Conservation (phyloP, 2,888 invertebrate genomes). For the Agrilus cyanescens region DNA sequence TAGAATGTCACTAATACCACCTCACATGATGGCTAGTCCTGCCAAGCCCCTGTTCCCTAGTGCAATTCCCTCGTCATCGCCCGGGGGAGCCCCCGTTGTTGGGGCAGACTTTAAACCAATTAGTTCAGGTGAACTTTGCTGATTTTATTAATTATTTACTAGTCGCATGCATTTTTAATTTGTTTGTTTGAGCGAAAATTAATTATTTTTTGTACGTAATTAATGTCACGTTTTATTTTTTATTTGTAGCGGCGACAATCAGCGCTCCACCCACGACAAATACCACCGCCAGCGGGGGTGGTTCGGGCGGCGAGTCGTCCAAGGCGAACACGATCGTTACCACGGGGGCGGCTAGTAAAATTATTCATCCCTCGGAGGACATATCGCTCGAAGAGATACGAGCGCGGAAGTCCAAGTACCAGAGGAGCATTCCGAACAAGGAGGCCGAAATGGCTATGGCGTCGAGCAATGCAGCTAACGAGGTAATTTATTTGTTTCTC, state of each 20-base stretch:
- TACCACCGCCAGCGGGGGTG: constrained; percentile 23
- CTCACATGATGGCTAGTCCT: constrained; percentile 45
- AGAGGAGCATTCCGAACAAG: constrained; percentile 25
- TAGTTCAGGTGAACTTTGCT: constrained; percentile 46
- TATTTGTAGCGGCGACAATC: constrained; percentile 53
- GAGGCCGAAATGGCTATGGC: constrained; percentile 27
- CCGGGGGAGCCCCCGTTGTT: constrained; percentile 40
- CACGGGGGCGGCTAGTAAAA: constrained; percentile 77
- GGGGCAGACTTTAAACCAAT: constrained; percentile 51
- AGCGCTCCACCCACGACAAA: constrained; percentile 63
- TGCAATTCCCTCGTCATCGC: constrained; percentile 52
- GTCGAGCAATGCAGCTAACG: constrained; percentile 27
- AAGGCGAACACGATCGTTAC: constrained; percentile 53
- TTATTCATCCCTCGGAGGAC: constrained; percentile 89
- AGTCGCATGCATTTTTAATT: not conserved
- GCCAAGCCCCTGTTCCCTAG: constrained; percentile 75
- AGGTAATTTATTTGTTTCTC: constrained; percentile 21
- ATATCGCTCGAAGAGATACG: constrained; percentile 79
- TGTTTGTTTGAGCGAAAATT: not conserved
- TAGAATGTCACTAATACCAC: constrained; percentile 45
- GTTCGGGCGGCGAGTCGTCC: constrained; percentile 13
- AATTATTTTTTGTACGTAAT: no score
- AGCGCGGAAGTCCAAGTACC: constrained; percentile 57
- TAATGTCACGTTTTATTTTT: no score
- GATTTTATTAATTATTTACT: not conserved